Percentiles rank a stretch among this genome's conserved stretches.
These are phyloP conservation scores for Tangara arthus DNA, from an alignment of 2,797 vertebrate species.

Conservation along the genomic window DNA sequence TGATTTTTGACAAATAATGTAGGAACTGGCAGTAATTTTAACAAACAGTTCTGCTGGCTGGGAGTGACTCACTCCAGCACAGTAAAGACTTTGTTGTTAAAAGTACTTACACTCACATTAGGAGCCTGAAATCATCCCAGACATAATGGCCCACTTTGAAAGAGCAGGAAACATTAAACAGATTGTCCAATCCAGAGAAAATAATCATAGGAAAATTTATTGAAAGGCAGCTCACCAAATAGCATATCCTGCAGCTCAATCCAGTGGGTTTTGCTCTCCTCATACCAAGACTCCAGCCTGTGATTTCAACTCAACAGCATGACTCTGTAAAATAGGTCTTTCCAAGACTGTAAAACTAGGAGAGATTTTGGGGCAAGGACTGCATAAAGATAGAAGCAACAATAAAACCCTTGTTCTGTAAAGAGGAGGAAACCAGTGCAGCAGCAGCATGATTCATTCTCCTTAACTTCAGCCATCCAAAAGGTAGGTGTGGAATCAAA, in stretches of 20 bases:
- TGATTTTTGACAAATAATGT: not conserved
- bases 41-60: not conserved
- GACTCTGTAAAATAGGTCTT: not conserved
- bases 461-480: constrained; percentile 8
- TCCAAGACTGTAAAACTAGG: not conserved
- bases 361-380: not conserved
- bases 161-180: constrained; percentile 12
- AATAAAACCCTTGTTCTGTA: not conserved
- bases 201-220: not conserved
- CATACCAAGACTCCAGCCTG: not conserved
- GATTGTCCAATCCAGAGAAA: constrained; percentile 13
- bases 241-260: not conserved
- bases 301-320: not conserved
- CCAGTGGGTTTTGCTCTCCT: not conserved
- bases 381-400: not conserved
- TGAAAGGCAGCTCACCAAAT: not conserved
- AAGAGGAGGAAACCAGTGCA: not conserved
- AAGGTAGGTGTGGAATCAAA: constrained; percentile 37
- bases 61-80: not conserved
- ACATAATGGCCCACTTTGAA: not conserved
- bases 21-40: not conserved
- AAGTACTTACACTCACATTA: not conserved
- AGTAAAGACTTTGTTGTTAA: not conserved
- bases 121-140: constrained; percentile 6
- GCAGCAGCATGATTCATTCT: constrained; percentile 33